Evolutionary conservation across 2,113 vertebrate genomes (phyloP).

Genomic region (Grammomys surdaster): DNA sequence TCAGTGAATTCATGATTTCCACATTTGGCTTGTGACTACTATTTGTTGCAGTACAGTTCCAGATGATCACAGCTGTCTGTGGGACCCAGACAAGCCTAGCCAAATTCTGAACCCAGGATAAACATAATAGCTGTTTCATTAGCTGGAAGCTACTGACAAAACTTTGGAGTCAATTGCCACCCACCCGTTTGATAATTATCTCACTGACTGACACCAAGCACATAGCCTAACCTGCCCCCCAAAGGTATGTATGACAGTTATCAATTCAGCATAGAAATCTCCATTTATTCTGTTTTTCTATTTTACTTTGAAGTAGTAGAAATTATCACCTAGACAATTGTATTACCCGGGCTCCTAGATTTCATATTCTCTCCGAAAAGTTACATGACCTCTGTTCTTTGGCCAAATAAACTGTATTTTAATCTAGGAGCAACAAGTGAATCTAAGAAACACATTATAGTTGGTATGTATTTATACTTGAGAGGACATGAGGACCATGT

Average conservation of each 20-base stretch:
- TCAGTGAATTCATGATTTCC: background rate
- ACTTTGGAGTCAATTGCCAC: background rate
- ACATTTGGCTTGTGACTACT: background rate
- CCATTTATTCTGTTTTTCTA: background rate
- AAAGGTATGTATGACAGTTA: background rate
- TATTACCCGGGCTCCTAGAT: background rate
- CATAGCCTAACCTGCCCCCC: background rate
- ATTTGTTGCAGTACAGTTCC: background rate
- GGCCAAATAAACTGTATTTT: constrained; percentile 27
- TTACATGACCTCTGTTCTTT: background rate
- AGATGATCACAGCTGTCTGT: background rate
- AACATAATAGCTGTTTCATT: background rate
- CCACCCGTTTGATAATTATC: background rate
- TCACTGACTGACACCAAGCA: background rate
- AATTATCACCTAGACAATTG: constrained; percentile 11
- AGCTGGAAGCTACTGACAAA: background rate
- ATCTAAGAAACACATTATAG: background rate
- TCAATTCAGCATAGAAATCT: background rate
- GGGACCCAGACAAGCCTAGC: background rate
- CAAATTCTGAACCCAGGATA: background rate
- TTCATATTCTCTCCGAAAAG: background rate
- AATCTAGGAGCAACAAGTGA: background rate
- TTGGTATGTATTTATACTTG: accelerated
- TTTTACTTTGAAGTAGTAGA: constrained; percentile 25
- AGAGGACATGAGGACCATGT: background rate